phyloP scores from a whole-genome alignment of 2,113 vertebrate species.

The Ardeotis arabs region DNA sequence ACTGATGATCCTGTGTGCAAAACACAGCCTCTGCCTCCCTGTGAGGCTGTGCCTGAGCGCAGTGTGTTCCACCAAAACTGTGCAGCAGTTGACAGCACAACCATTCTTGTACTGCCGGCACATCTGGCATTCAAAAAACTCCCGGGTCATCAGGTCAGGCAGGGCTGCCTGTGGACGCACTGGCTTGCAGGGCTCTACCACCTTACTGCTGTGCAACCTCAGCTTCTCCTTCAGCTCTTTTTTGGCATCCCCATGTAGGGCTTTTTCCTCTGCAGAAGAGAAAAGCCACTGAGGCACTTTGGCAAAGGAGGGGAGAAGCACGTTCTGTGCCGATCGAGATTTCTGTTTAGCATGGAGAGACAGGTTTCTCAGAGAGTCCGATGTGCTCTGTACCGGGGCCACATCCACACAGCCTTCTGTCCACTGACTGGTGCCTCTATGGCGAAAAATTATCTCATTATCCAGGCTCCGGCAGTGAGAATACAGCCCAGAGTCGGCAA shows the following conservation, averaged over 20 bases:
- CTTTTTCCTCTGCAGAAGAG: conserved; percentile 76
- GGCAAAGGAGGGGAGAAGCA: conserved; percentile 73
- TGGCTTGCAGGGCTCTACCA: conserved; percentile 76
- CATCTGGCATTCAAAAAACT: conserved; percentile 39
- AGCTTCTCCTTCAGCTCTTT: conserved; percentile 86
- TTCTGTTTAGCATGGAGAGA: conserved; percentile 67
- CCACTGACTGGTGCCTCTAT: conserved; percentile 77
- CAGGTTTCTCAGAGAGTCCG: conserved; percentile 66
- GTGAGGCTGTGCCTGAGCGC: conserved; percentile 9
- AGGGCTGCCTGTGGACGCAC: conserved; percentile 74
- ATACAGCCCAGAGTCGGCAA: conserved; percentile 70
- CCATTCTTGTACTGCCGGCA: conserved; percentile 5
- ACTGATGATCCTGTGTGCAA: conserved; percentile 70
- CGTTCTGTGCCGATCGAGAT: conserved; percentile 61
- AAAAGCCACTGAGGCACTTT: conserved; percentile 80
- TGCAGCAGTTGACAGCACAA: conserved; percentile 42
- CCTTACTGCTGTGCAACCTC: conserved; percentile 80
- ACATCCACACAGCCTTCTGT: conserved; percentile 74
- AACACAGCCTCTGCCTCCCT: conserved; percentile 29
- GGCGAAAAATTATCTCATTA: conserved; percentile 81
- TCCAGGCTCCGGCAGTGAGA: conserved; percentile 78
- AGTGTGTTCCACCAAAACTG: not conserved
- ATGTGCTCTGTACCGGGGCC: conserved; percentile 44
- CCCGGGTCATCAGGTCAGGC: conserved; percentile 7
- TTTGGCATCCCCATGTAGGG: conserved; percentile 61